Evolutionary conservation across 2,113 vertebrate species (phyloP).

Genomic region (Narcine bancroftii): DNA sequence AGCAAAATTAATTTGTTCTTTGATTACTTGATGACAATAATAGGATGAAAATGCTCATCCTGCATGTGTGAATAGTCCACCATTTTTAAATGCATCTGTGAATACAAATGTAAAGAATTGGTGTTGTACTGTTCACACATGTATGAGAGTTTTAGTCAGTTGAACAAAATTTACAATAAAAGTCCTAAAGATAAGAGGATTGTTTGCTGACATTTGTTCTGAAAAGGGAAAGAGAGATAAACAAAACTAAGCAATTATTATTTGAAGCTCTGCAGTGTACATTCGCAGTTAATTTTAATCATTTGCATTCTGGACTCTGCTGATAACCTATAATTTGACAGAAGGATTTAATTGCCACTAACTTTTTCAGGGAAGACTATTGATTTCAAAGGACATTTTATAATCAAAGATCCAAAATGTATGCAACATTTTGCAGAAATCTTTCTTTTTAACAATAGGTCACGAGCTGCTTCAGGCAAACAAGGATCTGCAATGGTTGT

Average conservation of each 20-base stretch:
- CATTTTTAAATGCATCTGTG: too few species aligned
- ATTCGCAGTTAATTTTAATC: constrained; percentile 16
- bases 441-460: not conserved
- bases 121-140: too few species aligned
- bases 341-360: constrained; percentile 25
- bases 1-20: not conserved
- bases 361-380: not conserved
- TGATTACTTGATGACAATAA: not conserved
- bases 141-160: too few species aligned
- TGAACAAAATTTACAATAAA: not conserved
- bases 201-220: constrained; percentile 12
- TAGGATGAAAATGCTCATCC: too few species aligned
- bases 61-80: not conserved
- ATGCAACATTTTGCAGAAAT: not conserved
- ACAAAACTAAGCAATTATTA: constrained; percentile 12
- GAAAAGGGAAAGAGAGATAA: constrained; percentile 3
- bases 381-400: constrained; percentile 21
- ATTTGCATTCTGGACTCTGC: not conserved
- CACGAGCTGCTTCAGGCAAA: not conserved
- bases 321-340: constrained; percentile 26
- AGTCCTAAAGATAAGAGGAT: not conserved
- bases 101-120: too few species aligned
- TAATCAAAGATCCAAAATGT: constrained; percentile 9
- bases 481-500: not conserved
- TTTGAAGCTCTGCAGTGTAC: not conserved